These are phyloP conservation scores for Stratiomys singularior DNA, from an alignment of 2,888 invertebrate genomes.

Conservation along the genomic window DNA sequence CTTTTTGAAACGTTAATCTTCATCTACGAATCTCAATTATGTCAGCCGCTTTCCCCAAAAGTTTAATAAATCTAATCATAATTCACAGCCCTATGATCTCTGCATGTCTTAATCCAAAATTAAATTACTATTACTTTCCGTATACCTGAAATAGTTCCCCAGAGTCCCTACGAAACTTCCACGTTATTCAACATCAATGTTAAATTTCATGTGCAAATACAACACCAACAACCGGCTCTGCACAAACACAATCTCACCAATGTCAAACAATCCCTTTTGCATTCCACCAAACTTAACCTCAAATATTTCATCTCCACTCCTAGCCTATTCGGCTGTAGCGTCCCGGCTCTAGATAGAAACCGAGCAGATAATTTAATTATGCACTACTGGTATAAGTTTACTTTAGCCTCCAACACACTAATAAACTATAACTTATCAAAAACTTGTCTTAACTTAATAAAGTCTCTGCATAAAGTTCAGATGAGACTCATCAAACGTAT, in stretches of 20 bases:
- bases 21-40: too few relatives aligned
- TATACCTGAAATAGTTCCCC: constrained; percentile 49
- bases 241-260: background rate
- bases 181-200: constrained; percentile 6
- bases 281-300: background rate
- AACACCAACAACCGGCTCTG: too few relatives aligned
- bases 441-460: constrained; percentile 47
- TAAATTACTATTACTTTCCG: constrained; percentile 47
- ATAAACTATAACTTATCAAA: constrained; percentile 40
- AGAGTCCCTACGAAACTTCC: constrained; percentile 46
- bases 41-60: background rate
- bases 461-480: constrained; percentile 20
- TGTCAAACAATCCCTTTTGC: background rate
- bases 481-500: constrained; percentile 16
- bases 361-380: constrained; percentile 42
- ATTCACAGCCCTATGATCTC: background rate
- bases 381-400: constrained; percentile 29
- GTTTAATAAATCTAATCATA: constrained; percentile 6
- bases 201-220: constrained; percentile 11
- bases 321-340: background rate
- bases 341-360: background rate
- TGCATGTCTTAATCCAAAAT: constrained; percentile 49
- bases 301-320: background rate
- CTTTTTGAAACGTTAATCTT: too few relatives aligned
- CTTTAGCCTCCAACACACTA: constrained; percentile 24